These are phyloP conservation scores for Oscheius sp. DNA, from an alignment of 2,888 invertebrate species.

Conservation along the genomic window DNA sequence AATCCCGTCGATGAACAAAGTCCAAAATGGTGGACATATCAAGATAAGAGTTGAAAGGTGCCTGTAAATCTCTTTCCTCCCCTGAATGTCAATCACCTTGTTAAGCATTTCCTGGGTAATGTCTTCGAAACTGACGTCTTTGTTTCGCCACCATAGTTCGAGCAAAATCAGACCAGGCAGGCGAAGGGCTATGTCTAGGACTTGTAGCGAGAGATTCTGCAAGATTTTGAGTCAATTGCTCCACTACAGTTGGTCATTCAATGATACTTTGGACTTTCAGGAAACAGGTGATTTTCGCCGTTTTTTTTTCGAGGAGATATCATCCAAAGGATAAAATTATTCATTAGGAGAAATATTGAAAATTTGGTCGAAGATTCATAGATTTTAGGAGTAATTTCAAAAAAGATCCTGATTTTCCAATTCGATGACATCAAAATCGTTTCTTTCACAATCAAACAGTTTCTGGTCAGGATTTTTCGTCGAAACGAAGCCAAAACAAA, in stretches of 20 bases:
- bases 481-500: too few species aligned
- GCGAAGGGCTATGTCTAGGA: constrained; percentile 24
- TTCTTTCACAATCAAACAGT: not conserved
- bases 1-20: constrained; percentile 62
- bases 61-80: constrained; percentile 3
- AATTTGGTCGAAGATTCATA: not conserved
- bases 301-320: too few species aligned
- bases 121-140: constrained; percentile 52
- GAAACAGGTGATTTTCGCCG: constrained; percentile 4
- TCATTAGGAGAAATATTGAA: not conserved
- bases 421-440: not conserved
- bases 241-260: not conserved
- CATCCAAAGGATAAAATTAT: too few species aligned
- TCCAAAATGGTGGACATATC: constrained; percentile 61
- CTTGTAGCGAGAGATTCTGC: constrained; percentile 13
- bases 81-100: constrained; percentile 24
- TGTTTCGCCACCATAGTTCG: constrained; percentile 61
- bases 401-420: not conserved
- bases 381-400: not conserved
- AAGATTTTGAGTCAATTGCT: not conserved
- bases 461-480: not conserved
- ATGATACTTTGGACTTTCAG: not conserved
- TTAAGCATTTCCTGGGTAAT: constrained; percentile 51
- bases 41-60: constrained; percentile 50
- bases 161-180: constrained; percentile 60